Evolutionary conservation across 2,797 vertebrate species (phyloP).

Genomic region (Muscicapa striata): DNA sequence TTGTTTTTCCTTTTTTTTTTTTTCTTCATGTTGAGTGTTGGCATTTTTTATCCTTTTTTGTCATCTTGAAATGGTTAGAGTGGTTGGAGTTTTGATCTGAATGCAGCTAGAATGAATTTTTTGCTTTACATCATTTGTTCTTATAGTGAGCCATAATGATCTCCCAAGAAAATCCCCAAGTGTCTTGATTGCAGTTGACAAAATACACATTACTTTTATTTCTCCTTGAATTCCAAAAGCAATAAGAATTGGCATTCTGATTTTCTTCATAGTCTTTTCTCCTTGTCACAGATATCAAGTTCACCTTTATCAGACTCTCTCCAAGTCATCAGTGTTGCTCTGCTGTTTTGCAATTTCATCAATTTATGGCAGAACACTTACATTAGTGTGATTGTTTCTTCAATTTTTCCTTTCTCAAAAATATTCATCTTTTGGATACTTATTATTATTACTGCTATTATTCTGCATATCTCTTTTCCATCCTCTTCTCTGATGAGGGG

Average conservation of each 20-base stretch:
- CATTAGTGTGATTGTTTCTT: not conserved
- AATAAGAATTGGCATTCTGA: not conserved
- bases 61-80: not conserved
- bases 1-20: not conserved
- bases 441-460: not conserved
- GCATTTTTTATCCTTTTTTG: not conserved
- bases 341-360: not conserved
- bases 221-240: not conserved
- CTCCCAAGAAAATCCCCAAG: not conserved
- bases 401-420: not conserved
- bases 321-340: not conserved
- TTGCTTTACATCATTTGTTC: not conserved
- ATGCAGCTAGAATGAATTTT: not conserved
- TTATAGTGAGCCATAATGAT: not conserved
- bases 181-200: not conserved
- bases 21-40: not conserved
- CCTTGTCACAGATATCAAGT: not conserved
- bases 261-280: not conserved
- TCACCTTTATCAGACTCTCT: not conserved
- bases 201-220: not conserved
- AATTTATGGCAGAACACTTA: not conserved
- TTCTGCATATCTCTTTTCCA: not conserved
- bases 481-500: not conserved
- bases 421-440: not conserved
- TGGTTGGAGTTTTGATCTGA: not conserved